phyloP scores from a whole-genome alignment of 1,140 invertebrate species.

The Brachionus angularis region DNA sequence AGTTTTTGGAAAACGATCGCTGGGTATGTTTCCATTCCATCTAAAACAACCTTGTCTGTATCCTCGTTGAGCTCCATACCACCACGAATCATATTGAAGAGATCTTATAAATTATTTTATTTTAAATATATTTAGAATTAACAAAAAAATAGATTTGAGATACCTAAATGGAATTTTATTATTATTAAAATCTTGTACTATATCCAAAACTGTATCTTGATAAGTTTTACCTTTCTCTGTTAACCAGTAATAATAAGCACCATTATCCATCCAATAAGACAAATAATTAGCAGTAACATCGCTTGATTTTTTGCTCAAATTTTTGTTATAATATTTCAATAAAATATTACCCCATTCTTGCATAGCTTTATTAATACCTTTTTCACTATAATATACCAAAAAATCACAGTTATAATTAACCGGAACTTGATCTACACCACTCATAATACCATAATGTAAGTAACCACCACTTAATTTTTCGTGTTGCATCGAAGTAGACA shows the following conservation, averaged over 20 bases:
- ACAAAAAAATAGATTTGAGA: neutral
- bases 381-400: conserved; percentile 46
- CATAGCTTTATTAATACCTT: conserved; percentile 50
- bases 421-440: conserved; percentile 48
- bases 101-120: conserved; percentile 47
- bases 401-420: conserved; percentile 46
- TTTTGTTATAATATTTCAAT: conserved; percentile 46
- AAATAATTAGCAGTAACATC: conserved; percentile 49
- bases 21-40: conserved; percentile 47
- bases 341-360: conserved; percentile 47
- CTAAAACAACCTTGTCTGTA: conserved; percentile 46
- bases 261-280: conserved; percentile 50
- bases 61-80: conserved; percentile 49
- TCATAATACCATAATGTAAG: conserved; percentile 49
- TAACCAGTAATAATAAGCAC: conserved; percentile 45
- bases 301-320: conserved; percentile 17
- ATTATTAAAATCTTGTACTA: conserved; percentile 47
- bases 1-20: conserved; percentile 35
- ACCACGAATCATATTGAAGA: conserved; percentile 53
- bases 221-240: conserved; percentile 45
- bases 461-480: neutral
- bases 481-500: conserved; percentile 41
- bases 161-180: conserved; percentile 47
- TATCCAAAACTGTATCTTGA: conserved; percentile 45
- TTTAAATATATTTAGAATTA: neutral